Conservation (phyloP, 2,113 vertebrate species). For the Prietella phreatophila region DNA sequence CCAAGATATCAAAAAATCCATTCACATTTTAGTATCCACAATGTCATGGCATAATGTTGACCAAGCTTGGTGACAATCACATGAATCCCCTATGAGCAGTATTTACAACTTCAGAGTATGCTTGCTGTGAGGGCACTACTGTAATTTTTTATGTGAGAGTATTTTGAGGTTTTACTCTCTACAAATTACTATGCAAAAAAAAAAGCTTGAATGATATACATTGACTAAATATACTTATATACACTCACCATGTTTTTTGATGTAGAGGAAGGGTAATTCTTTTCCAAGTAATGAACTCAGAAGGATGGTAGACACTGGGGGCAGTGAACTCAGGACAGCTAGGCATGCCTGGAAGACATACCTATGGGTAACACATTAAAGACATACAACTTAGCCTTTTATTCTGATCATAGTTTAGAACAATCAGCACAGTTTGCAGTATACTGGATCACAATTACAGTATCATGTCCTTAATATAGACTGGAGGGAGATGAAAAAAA, state of each 20-base stretch:
- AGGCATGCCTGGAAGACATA: conserved; percentile 95
- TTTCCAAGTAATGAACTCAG: conserved; percentile 91
- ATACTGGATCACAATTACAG: not conserved
- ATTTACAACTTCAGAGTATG: too few relatives aligned
- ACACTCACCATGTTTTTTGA: conserved; percentile 91
- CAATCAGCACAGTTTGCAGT: not conserved
- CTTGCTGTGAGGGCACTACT: not conserved
- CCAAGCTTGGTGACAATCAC: too few relatives aligned
- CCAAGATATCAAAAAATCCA: too few relatives aligned
- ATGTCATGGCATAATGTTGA: too few relatives aligned
- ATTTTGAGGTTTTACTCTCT: too few relatives aligned
- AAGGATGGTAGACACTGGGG: conserved; percentile 93
- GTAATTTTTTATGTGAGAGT: not conserved
- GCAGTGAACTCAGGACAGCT: conserved; percentile 97
- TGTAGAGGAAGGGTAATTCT: conserved; percentile 89
- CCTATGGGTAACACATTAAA: conserved; percentile 71
- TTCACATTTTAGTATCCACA: too few relatives aligned
- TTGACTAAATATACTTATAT: not conserved
- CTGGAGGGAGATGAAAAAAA: not conserved
- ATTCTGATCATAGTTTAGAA: not conserved
- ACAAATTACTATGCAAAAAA: too few relatives aligned
- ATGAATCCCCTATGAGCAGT: too few relatives aligned
- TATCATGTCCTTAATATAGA: not conserved
- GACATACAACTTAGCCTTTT: not conserved
- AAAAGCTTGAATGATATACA: not conserved